Evolutionary conservation across 2,797 vertebrate species (phyloP), one percentile per base, ranked within the genome.

Genomic region (Sitta carolinensis): DNA sequence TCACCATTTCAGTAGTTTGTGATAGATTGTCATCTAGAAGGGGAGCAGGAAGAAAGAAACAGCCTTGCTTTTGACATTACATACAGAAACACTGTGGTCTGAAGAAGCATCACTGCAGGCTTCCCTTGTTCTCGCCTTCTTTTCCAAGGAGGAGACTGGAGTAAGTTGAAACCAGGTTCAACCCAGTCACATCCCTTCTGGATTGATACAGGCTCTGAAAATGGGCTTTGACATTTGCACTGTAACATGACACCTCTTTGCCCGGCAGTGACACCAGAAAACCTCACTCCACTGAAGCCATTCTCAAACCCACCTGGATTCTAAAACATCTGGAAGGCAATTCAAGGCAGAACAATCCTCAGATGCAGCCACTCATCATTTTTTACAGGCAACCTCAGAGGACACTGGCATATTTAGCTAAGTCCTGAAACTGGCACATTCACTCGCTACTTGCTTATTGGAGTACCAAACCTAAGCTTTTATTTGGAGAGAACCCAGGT

Each of bases 271-370:
- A 78, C 23, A 75, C 14, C 64, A 77, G 25, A 40, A 18, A 45
- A 45, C 43, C 19, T 19, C 43, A 45, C 43, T 45, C 19, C 10
- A 45, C 30, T 9, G 47, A 89, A 38, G 26, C 51, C 38, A 54
- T 23, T 66, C 66, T 50, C 3, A 5, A 36, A 36, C 14, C 22
- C 1, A 0, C 27, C 25, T 23, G 1, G 0, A 64, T 26, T 83
- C 54, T 43, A 38, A 72, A 81, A 70, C 13, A 36, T 16, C 30
- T 30, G 30, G 51, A 36, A 84, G 12, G 43, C 11, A 87, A 63
- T 16, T 55, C 54, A 72, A 81, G 58, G 54, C 43, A 36, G 30
- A 91, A 42, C 29, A 68, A 30, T 47, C 20, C 38, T 36, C 62
- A 90, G 25, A 36, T 55, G 52, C 47, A 87, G 32, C 18, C 36